Conservation (phyloP, 2,888 invertebrate genomes). For the Cheilosia impressa region DNA sequence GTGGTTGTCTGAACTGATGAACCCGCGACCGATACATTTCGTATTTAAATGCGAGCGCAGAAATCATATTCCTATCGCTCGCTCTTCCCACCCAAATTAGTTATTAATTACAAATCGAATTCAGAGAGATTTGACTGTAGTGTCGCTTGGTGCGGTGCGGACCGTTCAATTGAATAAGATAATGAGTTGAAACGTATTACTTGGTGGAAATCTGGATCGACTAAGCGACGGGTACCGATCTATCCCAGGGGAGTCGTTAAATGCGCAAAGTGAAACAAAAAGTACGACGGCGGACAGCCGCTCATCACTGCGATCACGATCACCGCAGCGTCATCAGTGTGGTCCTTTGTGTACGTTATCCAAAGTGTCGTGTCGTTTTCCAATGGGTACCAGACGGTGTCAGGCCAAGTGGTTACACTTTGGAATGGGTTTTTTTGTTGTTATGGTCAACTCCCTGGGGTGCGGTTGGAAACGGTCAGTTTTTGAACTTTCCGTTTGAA, state of each 20-base stretch:
- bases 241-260: slow-evolving; percentile 77
- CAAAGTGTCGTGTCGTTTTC: slow-evolving; percentile 54
- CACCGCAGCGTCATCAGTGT: slow-evolving; percentile 53
- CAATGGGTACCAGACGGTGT: slow-evolving; percentile 81
- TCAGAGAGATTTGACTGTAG: slow-evolving; percentile 12
- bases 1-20: slow-evolving; percentile 42
- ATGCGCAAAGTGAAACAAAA: slow-evolving; percentile 60
- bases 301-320: slow-evolving; percentile 61
- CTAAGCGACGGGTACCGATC: slow-evolving; percentile 69
- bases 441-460: slow-evolving; percentile 50
- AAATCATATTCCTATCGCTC: slow-evolving; percentile 65
- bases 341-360: slow-evolving; percentile 67
- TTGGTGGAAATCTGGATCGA: slow-evolving; percentile 61
- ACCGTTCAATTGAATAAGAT: slow-evolving; percentile 42
- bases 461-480: slow-evolving; percentile 56
- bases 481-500: slow-evolving; percentile 40
- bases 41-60: slow-evolving; percentile 54
- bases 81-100: slow-evolving; percentile 59
- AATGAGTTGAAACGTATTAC: slow-evolving; percentile 42
- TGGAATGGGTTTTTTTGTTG: slow-evolving; percentile 41
- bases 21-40: slow-evolving; percentile 25
- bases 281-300: slow-evolving; percentile 42
- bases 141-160: slow-evolving; percentile 29
- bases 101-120: slow-evolving; percentile 74
- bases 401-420: slow-evolving; percentile 77